phyloP scores from a whole-genome alignment of 2,113 vertebrate species.

The Diadophis punctatus region DNA sequence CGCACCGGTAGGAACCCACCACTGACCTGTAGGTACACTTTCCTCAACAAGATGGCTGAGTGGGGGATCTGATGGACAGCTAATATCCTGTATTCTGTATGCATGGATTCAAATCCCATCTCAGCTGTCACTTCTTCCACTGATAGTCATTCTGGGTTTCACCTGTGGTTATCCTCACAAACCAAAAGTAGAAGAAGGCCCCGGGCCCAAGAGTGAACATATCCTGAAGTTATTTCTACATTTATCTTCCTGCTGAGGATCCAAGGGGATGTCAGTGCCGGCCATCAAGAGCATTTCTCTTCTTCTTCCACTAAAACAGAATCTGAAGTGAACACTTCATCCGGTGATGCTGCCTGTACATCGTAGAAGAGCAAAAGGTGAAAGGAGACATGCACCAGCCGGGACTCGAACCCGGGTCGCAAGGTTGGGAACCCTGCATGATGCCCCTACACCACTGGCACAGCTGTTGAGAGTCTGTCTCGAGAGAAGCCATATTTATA shows the following conservation, averaged over 20 bases:
- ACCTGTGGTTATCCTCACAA: too few species aligned
- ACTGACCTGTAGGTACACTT: too few species aligned
- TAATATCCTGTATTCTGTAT: too few species aligned
- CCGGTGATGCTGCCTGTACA: not conserved
- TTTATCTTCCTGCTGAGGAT: not conserved
- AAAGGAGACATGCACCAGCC: not conserved
- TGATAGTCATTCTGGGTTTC: not conserved
- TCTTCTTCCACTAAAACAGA: not conserved
- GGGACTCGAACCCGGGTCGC: not conserved
- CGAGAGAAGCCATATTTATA: too few species aligned
- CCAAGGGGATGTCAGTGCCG: not conserved
- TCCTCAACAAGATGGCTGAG: too few species aligned
- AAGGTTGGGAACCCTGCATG: not conserved
- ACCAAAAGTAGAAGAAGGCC: too few species aligned
- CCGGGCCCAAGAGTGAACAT: not conserved
- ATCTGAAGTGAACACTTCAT: rapidly evolving
- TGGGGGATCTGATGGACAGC: too few species aligned
- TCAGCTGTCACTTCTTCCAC: not conserved
- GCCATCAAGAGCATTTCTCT: not conserved
- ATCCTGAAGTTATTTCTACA: not conserved
- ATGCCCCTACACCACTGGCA: not conserved
- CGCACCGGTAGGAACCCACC: too few species aligned
- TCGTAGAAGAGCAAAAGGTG: not conserved
- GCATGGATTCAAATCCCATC: not conserved
- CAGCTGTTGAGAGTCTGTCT: not conserved